Percentiles rank a stretch among this genome's conserved stretches.
Evolutionary conservation across 2,888 invertebrate genomes (phyloP).

Genomic region (Autographa pulchrina): DNA sequence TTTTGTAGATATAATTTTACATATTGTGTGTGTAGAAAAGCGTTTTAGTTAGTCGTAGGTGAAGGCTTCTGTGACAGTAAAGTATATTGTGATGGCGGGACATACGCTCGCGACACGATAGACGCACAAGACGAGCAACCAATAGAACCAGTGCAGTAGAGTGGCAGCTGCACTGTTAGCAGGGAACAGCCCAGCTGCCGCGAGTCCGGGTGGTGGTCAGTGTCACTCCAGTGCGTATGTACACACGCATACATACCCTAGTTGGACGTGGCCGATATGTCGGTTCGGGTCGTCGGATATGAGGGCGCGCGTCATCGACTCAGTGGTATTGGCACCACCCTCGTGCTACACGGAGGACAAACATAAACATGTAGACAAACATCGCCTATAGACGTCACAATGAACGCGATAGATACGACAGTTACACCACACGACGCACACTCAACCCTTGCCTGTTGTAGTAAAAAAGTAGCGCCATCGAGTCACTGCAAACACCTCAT

Average conservation of each 20-base stretch:
- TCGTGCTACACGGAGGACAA: conserved; percentile 94
- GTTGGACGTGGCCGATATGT: conserved; percentile 97
- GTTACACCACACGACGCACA: conserved; percentile 61
- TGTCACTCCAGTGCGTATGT: conserved; percentile 82
- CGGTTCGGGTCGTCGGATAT: conserved; percentile 97
- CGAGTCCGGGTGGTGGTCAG: conserved; percentile 62
- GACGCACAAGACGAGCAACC: conserved; percentile 63
- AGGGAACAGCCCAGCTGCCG: conserved; percentile 47
- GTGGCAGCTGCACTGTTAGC: conserved; percentile 58
- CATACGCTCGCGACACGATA: conserved; percentile 45
- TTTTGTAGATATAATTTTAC: conserved; percentile 42
- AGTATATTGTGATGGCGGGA: conserved; percentile 31
- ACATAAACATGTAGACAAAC: conserved; percentile 88
- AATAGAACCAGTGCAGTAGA: conserved; percentile 51
- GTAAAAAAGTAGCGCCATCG: conserved; percentile 88
- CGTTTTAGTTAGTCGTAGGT: conserved; percentile 41
- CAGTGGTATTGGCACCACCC: conserved; percentile 97
- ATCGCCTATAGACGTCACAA: conserved; percentile 80
- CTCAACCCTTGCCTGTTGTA: conserved; percentile 83
- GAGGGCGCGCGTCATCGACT: conserved; percentile 98
- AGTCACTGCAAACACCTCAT: conserved; percentile 68
- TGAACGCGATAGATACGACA: conserved; percentile 65
- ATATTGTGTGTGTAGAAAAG: conserved; percentile 34
- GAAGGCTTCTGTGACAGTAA: conserved; percentile 36
- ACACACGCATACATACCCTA: conserved; percentile 95